Percentiles rank a stretch among this genome's conserved stretches.
Evolutionary conservation across 2,888 invertebrate species (phyloP).

Genomic region (Crossocerus cetratus): DNA sequence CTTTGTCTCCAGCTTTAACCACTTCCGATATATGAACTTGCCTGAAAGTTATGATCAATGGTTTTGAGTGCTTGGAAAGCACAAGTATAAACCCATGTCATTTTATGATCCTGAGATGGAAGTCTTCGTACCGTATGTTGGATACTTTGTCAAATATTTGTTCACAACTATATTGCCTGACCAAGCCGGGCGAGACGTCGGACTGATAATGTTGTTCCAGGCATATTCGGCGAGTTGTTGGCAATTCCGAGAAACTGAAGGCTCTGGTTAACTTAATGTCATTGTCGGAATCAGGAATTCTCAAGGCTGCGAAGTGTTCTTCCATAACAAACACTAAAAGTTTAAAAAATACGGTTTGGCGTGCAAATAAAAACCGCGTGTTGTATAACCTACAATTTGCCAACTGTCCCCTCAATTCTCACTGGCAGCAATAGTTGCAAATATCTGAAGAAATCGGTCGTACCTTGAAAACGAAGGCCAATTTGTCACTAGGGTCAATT

Average conservation of each 20-base stretch:
- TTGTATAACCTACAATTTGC: constrained; percentile 52
- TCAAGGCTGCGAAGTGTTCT: constrained; percentile 60
- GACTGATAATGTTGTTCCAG: constrained; percentile 56
- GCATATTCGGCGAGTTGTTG: constrained; percentile 47
- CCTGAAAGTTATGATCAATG: constrained; percentile 28
- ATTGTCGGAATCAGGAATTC: constrained; percentile 46
- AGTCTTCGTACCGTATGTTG: constrained; percentile 54
- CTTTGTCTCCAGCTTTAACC: constrained; percentile 24
- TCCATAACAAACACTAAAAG: constrained; percentile 63
- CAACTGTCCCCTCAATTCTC: too few species aligned
- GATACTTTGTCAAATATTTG: constrained; percentile 58
- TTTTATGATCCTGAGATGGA: too few species aligned
- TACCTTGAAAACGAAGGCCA: too few species aligned
- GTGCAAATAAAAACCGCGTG: too few species aligned
- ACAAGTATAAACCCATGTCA: too few species aligned
- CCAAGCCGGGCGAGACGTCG: constrained; percentile 45
- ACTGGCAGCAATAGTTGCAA: too few species aligned
- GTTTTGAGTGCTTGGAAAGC: too few species aligned
- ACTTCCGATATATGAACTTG: constrained; percentile 43
- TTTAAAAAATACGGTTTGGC: too few species aligned
- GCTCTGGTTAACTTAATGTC: constrained; percentile 59
- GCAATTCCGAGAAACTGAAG: constrained; percentile 63
- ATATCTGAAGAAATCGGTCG: too few species aligned
- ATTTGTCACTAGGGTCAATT: too few species aligned
- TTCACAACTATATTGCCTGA: constrained; percentile 66